Percentiles rank a stretch among this genome's conserved stretches.
Evolutionary conservation across 2,797 vertebrate genomes (phyloP).

Genomic region (Anisognathus igniventris): DNA sequence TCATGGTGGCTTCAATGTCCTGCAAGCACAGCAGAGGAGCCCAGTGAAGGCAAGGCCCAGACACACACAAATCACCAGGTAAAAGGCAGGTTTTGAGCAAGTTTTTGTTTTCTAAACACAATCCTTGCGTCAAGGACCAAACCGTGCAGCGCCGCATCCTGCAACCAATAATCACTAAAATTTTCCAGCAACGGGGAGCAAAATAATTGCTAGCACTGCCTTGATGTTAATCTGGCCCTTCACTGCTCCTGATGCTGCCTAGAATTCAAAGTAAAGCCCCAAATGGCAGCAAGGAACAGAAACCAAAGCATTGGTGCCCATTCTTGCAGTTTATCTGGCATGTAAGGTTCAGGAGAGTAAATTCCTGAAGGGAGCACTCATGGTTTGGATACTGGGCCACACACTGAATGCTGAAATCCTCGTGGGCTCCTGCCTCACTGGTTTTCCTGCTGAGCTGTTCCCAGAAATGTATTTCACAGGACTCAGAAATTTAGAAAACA

Average conservation of each 20-base stretch:
- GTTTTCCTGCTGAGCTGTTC: background rate
- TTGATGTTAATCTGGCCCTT: background rate
- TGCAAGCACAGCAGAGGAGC: constrained; percentile 52
- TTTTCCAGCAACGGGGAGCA: background rate
- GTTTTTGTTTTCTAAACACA: background rate
- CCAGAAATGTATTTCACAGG: background rate
- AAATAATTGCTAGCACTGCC: background rate
- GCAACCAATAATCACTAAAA: background rate
- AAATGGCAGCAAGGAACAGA: background rate
- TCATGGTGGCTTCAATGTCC: constrained; percentile 91
- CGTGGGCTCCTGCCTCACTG: background rate
- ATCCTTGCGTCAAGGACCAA: rapidly evolving
- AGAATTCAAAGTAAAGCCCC: background rate
- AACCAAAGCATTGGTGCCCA: background rate
- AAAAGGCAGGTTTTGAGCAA: rapidly evolving
- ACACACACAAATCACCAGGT: rapidly evolving
- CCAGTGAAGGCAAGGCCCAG: background rate
- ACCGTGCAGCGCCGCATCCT: rapidly evolving
- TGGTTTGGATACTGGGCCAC: background rate
- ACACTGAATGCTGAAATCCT: background rate
- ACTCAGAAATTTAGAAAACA: background rate
- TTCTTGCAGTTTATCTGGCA: background rate
- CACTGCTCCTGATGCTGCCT: background rate
- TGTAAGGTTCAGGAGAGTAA: rapidly evolving
- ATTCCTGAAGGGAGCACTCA: background rate